These are phyloP conservation scores for Caenorhabditis japonica DNA, from an alignment of 2,888 invertebrate genomes.

Conservation along the genomic window DNA sequence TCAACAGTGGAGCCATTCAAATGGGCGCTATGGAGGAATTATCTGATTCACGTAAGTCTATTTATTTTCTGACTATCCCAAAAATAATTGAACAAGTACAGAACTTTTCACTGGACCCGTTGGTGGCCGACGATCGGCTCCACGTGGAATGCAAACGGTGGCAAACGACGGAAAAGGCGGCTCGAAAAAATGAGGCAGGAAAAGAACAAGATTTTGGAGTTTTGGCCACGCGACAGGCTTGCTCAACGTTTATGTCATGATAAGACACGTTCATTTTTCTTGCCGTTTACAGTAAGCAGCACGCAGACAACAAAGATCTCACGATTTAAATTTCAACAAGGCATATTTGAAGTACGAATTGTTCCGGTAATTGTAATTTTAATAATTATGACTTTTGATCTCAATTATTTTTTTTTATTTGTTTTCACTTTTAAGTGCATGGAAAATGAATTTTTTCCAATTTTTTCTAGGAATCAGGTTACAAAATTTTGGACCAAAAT, in stretches of 20 bases:
- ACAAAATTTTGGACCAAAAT: no score
- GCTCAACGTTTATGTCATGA: neutral
- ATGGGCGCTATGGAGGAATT: constrained; percentile 52
- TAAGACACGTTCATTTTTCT: no score
- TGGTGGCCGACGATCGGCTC: constrained; percentile 29
- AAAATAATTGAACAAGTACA: constrained; percentile 2
- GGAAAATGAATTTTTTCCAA: no score
- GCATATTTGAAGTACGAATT: no score
- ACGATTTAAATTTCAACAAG: no score
- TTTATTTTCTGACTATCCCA: neutral
- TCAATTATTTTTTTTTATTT: no score
- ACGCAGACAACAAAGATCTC: no score
- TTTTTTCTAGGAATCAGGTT: no score
- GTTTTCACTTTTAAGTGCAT: no score
- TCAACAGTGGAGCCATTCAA: constrained; percentile 45
- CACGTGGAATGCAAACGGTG: constrained; percentile 21
- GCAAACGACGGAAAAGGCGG: constrained; percentile 6
- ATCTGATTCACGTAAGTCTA: constrained; percentile 40
- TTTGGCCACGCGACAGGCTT: constrained; percentile 1
- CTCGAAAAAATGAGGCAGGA: constrained; percentile 1
- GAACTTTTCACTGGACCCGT: constrained; percentile 27
- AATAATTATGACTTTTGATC: no score
- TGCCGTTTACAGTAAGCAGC: no score
- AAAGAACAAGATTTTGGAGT: constrained; percentile 8
- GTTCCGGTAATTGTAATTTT: no score